Percentiles rank a stretch among this genome's conserved stretches.
Evolutionary conservation across 2,797 vertebrate species (phyloP).

Genomic region (Enteromius thamalakanensis): DNA sequence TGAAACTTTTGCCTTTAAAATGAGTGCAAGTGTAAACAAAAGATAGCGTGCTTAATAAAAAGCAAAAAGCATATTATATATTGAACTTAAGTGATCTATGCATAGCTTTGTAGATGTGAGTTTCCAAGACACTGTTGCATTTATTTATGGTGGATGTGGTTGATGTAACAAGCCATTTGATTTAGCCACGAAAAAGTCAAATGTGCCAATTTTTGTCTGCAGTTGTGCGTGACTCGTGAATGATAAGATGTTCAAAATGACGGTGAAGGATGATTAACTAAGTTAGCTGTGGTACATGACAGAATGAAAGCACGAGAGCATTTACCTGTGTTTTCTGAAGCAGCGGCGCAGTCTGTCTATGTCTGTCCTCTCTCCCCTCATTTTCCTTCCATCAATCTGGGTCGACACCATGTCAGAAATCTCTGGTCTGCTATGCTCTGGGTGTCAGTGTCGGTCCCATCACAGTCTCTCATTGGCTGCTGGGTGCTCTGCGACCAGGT

Average conservation of each 20-base stretch:
- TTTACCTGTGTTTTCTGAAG: constrained; percentile 73
- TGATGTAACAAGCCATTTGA: background rate
- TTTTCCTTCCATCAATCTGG: constrained; percentile 71
- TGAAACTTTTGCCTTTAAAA: background rate
- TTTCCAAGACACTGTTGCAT: background rate
- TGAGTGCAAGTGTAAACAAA: background rate
- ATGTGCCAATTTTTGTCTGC: background rate
- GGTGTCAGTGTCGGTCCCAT: constrained; percentile 68
- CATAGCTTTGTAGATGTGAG: background rate
- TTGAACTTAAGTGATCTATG: background rate
- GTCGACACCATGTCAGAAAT: constrained; percentile 76
- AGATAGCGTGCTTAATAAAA: background rate
- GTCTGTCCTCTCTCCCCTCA: constrained; percentile 71
- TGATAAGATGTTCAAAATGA: background rate
- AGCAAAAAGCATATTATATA: background rate
- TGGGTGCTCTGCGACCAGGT: constrained; percentile 37
- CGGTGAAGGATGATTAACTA: background rate
- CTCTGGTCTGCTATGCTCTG: constrained; percentile 67
- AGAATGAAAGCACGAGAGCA: constrained; percentile 35
- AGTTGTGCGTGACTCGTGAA: background rate
- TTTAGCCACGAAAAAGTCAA: background rate
- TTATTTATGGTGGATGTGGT: background rate
- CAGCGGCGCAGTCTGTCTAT: constrained; percentile 64
- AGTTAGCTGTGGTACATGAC: background rate
- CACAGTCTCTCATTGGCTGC: constrained; percentile 58